Conservation (phyloP, 2,113 vertebrate species). For the Mastomys coucha region DNA sequence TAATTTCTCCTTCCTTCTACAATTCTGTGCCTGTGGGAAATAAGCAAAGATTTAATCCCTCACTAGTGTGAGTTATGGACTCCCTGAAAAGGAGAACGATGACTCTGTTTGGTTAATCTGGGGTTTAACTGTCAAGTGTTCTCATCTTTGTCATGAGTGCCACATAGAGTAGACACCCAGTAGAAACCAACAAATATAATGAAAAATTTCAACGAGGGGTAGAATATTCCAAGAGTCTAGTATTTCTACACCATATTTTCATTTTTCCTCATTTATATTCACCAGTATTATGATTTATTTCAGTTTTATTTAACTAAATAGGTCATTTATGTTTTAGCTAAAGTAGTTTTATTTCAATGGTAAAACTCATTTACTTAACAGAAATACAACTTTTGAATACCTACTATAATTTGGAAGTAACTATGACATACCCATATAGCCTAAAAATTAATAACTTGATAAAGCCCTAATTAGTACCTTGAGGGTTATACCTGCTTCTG, state of each 20-base stretch:
- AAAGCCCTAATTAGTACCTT: conserved; percentile 7
- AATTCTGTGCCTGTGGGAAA: neutral
- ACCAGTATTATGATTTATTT: conserved; percentile 18
- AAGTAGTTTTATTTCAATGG: neutral
- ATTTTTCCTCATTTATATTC: neutral
- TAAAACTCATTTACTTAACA: neutral
- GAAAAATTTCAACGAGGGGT: neutral
- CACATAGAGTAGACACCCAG: neutral
- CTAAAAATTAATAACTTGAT: conserved; percentile 23
- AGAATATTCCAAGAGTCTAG: neutral
- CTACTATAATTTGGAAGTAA: conserved; percentile 24
- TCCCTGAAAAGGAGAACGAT: neutral
- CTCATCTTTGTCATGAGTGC: neutral
- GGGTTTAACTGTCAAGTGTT: neutral
- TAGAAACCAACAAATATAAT: neutral
- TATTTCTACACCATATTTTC: neutral
- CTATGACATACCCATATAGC: neutral
- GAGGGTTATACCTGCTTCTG: neutral
- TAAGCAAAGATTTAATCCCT: neutral
- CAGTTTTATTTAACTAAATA: conserved; percentile 1
- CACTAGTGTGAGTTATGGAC: neutral
- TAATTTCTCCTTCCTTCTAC: neutral
- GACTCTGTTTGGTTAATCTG: neutral
- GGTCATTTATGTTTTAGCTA: neutral
- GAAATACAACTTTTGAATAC: neutral